phyloP scores from a whole-genome alignment of 2,797 vertebrate genomes.

The Gorsachius magnificus region DNA sequence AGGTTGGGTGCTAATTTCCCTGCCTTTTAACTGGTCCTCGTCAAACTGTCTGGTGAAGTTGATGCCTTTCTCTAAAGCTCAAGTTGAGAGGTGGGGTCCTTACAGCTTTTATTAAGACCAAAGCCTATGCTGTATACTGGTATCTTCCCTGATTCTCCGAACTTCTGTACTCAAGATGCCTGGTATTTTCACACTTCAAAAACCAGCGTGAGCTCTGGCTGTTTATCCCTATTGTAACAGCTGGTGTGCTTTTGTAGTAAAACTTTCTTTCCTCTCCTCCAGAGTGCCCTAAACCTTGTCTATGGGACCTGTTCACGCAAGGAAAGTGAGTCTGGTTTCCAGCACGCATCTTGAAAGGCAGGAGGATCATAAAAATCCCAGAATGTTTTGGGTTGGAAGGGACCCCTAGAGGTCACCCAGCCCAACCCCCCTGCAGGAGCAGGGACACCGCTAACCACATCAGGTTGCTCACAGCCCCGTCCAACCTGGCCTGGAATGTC shows the following conservation, averaged over 20 bases:
- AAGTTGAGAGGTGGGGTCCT: background rate
- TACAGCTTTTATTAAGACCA: background rate
- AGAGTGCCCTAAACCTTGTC: background rate
- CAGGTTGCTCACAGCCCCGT: no score
- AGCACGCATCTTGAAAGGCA: fast-evolving
- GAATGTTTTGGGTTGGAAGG: no score
- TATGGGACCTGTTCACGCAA: background rate
- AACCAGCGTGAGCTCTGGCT: background rate
- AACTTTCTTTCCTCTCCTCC: background rate
- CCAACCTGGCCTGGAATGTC: no score
- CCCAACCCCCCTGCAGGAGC: no score
- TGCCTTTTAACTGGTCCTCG: background rate
- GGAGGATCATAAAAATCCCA: background rate
- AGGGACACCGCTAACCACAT: no score
- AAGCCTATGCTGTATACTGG: no score
- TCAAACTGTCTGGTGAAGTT: background rate
- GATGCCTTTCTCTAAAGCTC: background rate
- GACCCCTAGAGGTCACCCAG: no score
- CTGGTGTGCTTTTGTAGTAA: background rate
- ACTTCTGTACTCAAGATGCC: background rate
- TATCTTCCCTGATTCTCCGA: background rate
- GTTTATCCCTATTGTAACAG: background rate
- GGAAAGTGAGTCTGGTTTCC: background rate
- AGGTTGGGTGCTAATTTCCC: background rate
- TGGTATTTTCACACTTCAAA: background rate